Evolutionary conservation across 2,888 invertebrate genomes (phyloP), one percentile per base, ranked within the genome.

Genomic region (Limnephilus auricula): DNA sequence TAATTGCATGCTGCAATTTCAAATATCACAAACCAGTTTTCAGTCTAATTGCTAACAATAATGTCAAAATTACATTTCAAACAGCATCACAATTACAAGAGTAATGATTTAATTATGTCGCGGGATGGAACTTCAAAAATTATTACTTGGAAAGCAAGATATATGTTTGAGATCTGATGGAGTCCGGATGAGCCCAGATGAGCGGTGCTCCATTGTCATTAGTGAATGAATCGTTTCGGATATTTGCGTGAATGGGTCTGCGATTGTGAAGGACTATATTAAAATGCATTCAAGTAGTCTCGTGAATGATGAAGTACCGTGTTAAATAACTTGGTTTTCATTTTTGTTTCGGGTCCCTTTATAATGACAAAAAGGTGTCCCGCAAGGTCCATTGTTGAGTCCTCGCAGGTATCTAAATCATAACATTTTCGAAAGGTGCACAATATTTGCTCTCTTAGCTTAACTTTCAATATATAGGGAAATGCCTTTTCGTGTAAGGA

Each of bases 301-400:
- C 80, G 83, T 86, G 91, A 93, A 93, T 93, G 93, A 93, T 93
- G 92, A 92, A 93, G 92, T 88, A 90, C 91, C 89, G 92, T 34
- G 91, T 50, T 91, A 91, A 92, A 88, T 88, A 78, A 65, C 34
- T 88, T 34, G 34, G n/a, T 85, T 85, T 32, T 82, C 82, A n/a
- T 82, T 82, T 82, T 82, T 82, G 82, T 82, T 86, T 40, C 45
- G 86, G 86, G 86, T 25, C 50, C 86, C 86, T 86, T 86, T 86
- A 65, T 50, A 86, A 65, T 30, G 45, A 86, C 86, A 50, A 31
- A 50, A 50, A 86, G 50, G 30, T 65, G 65, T 65, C 65, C 65
- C 65, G 65, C 65, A 65, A 65, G 65, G 65, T n/a, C 65, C 25
- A 9, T 65, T 65, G 65, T 65, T 65, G 25, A 25, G 65, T n/a